phyloP scores from a whole-genome alignment of 2,888 invertebrate genomes.

The Alitta virens region DNA sequence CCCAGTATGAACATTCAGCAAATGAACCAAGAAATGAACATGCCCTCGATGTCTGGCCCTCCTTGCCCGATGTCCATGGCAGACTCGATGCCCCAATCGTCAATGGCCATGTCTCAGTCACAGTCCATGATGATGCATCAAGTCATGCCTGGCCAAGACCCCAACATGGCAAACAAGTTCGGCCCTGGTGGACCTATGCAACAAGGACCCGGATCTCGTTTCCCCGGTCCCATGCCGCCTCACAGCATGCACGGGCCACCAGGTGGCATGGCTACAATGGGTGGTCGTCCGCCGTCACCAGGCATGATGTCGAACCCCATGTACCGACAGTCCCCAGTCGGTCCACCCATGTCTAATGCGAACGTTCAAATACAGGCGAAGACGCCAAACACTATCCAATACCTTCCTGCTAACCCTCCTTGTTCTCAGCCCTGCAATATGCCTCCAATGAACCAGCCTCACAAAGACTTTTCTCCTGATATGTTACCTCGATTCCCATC shows the following conservation, averaged over 20 bases:
- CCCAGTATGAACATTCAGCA: slow-evolving; percentile 48
- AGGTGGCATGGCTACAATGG: slow-evolving; percentile 30
- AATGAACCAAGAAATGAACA: slow-evolving; percentile 38
- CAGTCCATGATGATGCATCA: slow-evolving; percentile 1
- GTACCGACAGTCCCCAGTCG: no score
- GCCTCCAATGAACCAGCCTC: slow-evolving; percentile 5
- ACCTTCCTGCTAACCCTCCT: slow-evolving; percentile 92
- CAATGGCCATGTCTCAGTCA: background rate
- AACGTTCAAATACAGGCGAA: slow-evolving; percentile 90
- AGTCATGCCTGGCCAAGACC: background rate
- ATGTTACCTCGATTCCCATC: slow-evolving; percentile 19
- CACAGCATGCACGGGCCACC: slow-evolving; percentile 3
- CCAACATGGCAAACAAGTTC: background rate
- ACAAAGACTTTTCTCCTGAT: slow-evolving; percentile 8
- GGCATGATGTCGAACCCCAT: slow-evolving; percentile 11
- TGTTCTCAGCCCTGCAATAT: slow-evolving; percentile 50
- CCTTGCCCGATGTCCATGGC: slow-evolving; percentile 17
- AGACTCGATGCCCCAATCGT: slow-evolving; percentile 4
- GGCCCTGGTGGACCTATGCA: background rate
- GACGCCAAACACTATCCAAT: slow-evolving; percentile 97
- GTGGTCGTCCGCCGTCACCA: slow-evolving; percentile 31
- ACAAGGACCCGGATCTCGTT: background rate
- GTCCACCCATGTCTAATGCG: no score
- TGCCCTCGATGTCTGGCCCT: no score
- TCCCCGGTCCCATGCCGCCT: slow-evolving; percentile 3